Evolutionary conservation across 2,113 vertebrate genomes (phyloP), one percentile per base, ranked within the genome.

Genomic region (Pelecanus crispus): DNA sequence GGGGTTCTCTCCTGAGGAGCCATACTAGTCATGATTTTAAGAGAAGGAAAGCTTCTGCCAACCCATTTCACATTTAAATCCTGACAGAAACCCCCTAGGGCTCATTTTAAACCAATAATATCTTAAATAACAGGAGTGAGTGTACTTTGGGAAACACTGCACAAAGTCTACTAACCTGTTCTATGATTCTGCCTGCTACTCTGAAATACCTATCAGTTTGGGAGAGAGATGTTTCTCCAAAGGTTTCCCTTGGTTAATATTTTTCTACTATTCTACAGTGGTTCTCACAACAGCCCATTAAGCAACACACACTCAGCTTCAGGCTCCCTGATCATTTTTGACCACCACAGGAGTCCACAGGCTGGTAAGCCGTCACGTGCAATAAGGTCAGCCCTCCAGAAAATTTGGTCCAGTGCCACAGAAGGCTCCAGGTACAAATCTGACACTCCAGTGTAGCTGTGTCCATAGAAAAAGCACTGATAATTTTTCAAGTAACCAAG

Each of bases 61-160:
- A 82, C 38, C 31, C 24, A 40, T 83, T 88, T 88, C 25, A 40
- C 36, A 59, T 82, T 75, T 77, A 83, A 91, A 47, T 59, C 63
- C 53, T 78, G 53, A 71, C 38, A 94, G 90, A 93, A 95, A 95
- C 49, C 44, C 90, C 58, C 66, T 9, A 80, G 62, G 81, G 78
- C 31, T 88, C 44, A 2, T 92, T 95, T 94, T 85, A 92, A 95
- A 92, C 81, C 50, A 85, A 65, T 85, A 94, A 65, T 77, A 80
- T 44, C 88, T 80, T 92, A 86, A 94, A 94, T 66, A 90, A 94
- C 63, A 77, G 42, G 24, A 88, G 36, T 47, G 24, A 78, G 12
- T 16, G 31, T 90, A 90, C 49, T 72, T 71, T 83, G 86, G 82
- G 95, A 96, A 94, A 83, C 52, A 65, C 71, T 34, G n/a, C 45